Percentiles rank a stretch among this genome's conserved stretches.
These are phyloP conservation scores for Reticulitermes lucifugus DNA, from an alignment of 2,888 invertebrate species.

Conservation along the genomic window DNA sequence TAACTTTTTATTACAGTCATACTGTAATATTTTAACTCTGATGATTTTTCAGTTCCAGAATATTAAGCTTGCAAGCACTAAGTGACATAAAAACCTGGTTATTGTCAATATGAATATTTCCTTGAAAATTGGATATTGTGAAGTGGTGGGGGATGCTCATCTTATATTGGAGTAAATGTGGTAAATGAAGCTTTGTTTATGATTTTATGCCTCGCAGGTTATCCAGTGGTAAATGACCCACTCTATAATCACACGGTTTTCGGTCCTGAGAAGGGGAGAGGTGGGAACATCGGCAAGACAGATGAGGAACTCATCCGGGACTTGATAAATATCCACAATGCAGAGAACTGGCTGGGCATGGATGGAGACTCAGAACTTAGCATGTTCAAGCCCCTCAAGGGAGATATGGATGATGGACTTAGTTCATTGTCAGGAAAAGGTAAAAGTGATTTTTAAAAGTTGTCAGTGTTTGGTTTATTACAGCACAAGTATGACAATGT, in stretches of 20 bases:
- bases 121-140: too few relatives aligned
- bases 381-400: conserved; percentile 80
- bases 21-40: too few relatives aligned
- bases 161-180: too few relatives aligned
- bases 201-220: conserved; percentile 70
- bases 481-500: too few relatives aligned
- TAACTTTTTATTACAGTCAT: too few relatives aligned
- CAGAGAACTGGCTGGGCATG: conserved; percentile 93
- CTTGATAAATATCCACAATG: conserved; percentile 92
- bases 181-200: too few relatives aligned
- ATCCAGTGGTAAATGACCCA: conserved; percentile 97
- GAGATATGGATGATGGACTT: conserved; percentile 72
- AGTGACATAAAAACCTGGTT: too few relatives aligned
- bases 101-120: too few relatives aligned
- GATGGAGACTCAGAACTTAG: conserved; percentile 88
- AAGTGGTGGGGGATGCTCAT: too few relatives aligned
- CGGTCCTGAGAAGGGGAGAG: conserved; percentile 92
- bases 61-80: too few relatives aligned
- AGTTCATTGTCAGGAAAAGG: conserved; percentile 35
- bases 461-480: too few relatives aligned
- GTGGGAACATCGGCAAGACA: conserved; percentile 88
- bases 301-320: conserved; percentile 91
- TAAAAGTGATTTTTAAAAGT: background rate
- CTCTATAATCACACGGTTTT: conserved; percentile 97
- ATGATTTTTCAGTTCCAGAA: too few relatives aligned